Evolutionary conservation across 2,797 vertebrate genomes (phyloP).

Genomic region (Anas bahamensis): DNA sequence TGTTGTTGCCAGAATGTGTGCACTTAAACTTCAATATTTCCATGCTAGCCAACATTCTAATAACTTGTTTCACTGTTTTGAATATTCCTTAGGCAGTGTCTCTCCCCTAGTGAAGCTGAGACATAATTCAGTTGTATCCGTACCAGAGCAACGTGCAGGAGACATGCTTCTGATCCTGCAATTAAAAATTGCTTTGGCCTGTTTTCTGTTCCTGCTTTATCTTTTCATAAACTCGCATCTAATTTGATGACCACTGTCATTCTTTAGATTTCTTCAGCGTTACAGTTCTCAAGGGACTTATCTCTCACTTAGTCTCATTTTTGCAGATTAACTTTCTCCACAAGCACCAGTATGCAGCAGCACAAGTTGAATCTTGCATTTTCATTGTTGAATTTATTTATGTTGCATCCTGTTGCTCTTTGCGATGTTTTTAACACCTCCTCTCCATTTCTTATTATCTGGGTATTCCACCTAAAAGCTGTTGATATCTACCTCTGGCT

Average conservation of each 20-base stretch:
- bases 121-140: constrained; percentile 1
- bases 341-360: not conserved
- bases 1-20: not conserved
- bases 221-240: constrained; percentile 13
- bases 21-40: not conserved
- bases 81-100: constrained; percentile 9
- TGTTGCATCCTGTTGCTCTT: not conserved
- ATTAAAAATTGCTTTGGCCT: constrained; percentile 41
- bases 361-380: not conserved
- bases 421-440: not conserved
- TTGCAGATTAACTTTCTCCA: constrained; percentile 7
- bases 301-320: not conserved
- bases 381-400: not conserved
- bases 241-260: constrained; percentile 43
- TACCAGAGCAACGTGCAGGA: not conserved
- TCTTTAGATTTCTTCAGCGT: constrained; percentile 36
- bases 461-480: not conserved
- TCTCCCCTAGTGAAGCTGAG: not conserved
- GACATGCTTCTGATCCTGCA: not conserved
- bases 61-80: not conserved
- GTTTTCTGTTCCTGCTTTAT: constrained; percentile 32
- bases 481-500: not conserved
- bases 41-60: not conserved
- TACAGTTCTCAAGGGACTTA: constrained; percentile 6
- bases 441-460: not conserved